These are phyloP conservation scores for Patella depressa DNA, from an alignment of 2,888 invertebrate species.

Conservation along the genomic window DNA sequence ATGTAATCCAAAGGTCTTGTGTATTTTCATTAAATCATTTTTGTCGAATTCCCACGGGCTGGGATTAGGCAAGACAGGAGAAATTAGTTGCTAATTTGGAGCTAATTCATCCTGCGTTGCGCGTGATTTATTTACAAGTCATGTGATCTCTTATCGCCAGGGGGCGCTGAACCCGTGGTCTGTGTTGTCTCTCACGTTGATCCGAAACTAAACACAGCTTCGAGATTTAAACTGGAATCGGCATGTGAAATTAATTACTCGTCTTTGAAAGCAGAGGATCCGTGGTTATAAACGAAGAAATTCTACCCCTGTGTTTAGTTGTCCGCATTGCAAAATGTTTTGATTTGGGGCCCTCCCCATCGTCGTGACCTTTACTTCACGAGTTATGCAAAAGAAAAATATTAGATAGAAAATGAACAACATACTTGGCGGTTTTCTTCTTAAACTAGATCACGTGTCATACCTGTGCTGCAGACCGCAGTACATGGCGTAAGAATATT, in stretches of 20 bases:
- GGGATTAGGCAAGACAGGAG: neutral
- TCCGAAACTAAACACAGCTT: constrained; percentile 5
- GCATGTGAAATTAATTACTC: neutral
- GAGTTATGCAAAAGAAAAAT: constrained; percentile 8
- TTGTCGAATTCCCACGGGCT: neutral
- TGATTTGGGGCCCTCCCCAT: neutral
- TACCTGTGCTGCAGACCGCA: no score
- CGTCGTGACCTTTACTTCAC: neutral
- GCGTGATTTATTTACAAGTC: constrained; percentile 1
- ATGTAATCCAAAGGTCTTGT: constrained; percentile 2
- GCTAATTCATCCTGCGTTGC: neutral
- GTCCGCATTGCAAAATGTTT: constrained; percentile 4
- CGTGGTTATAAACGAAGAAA: neutral
- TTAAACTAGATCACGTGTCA: neutral
- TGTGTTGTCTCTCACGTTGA: constrained; percentile 1
- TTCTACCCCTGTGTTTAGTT: neutral
- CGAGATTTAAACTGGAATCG: neutral
- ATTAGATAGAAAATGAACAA: neutral
- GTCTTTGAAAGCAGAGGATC: neutral
- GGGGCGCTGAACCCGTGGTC: constrained; percentile 8
- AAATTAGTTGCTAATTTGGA: constrained; percentile 1
- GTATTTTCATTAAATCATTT: constrained; percentile 1
- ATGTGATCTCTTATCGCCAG: constrained; percentile 1
- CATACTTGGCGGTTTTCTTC: neutral
- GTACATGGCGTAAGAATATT: no score